Conservation (phyloP, 2,797 vertebrate genomes). For the Hoplostethus atlanticus region DNA sequence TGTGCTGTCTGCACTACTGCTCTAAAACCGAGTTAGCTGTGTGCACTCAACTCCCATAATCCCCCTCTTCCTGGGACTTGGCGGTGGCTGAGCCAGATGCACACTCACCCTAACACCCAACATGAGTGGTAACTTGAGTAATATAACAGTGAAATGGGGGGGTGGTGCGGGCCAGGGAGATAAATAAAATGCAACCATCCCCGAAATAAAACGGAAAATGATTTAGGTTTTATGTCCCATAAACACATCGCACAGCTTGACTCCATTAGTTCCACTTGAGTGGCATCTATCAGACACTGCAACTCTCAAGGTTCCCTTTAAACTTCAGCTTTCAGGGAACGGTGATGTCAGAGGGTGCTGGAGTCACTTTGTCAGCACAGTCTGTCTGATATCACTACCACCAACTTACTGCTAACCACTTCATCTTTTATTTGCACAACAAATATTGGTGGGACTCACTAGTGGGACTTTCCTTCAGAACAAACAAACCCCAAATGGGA, state of each 20-base stretch:
- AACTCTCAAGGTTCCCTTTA: slow-evolving; percentile 48
- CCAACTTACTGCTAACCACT: slow-evolving; percentile 30
- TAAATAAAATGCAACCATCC: slow-evolving; percentile 51
- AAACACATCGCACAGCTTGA: slow-evolving; percentile 76
- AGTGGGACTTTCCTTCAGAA: slow-evolving; percentile 27
- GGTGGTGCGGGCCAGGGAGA: slow-evolving; percentile 38
- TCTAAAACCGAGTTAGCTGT: slow-evolving; percentile 64
- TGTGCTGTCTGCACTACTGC: slow-evolving; percentile 48
- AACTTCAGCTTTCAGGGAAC: slow-evolving; percentile 44
- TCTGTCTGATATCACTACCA: slow-evolving; percentile 41
- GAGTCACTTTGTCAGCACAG: slow-evolving; percentile 63
- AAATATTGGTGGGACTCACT: background rate
- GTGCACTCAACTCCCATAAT: slow-evolving; percentile 63
- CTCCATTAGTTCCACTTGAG: slow-evolving; percentile 78
- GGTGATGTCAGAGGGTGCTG: slow-evolving; percentile 62
- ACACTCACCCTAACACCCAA: slow-evolving; percentile 28
- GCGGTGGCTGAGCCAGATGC: slow-evolving; percentile 69
- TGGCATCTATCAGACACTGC: slow-evolving; percentile 71
- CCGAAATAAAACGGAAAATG: slow-evolving; percentile 64
- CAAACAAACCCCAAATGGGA: slow-evolving; percentile 32
- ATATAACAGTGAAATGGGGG: slow-evolving; percentile 53
- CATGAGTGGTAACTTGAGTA: slow-evolving; percentile 18
- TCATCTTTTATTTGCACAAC: slow-evolving; percentile 50
- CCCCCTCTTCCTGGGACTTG: slow-evolving; percentile 57
- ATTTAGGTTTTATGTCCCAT: slow-evolving; percentile 73